phyloP scores from a whole-genome alignment of 2,797 vertebrate genomes.

The Syndactyla subalaris region DNA sequence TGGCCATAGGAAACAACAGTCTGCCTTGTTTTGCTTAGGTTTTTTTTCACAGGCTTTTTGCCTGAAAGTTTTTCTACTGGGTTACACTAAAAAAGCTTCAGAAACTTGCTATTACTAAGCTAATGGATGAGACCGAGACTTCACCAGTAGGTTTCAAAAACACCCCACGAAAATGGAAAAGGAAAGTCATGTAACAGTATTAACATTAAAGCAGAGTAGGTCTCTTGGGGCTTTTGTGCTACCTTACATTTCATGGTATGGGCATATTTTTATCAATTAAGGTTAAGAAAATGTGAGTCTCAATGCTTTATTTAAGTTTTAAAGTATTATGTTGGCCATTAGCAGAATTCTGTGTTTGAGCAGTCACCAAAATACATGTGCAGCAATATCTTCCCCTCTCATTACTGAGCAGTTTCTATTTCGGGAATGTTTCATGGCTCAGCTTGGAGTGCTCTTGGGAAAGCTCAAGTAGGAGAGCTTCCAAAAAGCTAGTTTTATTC shows the following conservation, averaged over 20 bases:
- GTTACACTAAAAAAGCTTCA: neutral
- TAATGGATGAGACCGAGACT: neutral
- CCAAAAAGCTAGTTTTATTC: neutral
- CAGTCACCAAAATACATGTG: neutral
- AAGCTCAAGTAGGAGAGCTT: slow-evolving; percentile 3
- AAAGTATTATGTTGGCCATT: neutral
- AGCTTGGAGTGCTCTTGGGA: slow-evolving; percentile 31
- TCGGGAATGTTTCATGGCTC: slow-evolving; percentile 23
- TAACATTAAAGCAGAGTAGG: neutral
- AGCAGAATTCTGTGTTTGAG: neutral
- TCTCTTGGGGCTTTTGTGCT: neutral
- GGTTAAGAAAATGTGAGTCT: neutral
- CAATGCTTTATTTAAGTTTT: neutral
- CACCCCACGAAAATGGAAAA: neutral
- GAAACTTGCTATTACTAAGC: neutral
- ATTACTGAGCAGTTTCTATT: slow-evolving; percentile 48
- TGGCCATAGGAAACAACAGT: neutral
- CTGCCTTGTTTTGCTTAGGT: neutral
- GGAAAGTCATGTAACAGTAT: neutral
- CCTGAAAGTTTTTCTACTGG: neutral
- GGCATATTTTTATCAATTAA: neutral
- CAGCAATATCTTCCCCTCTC: neutral
- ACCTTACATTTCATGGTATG: neutral
- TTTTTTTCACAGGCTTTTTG: neutral
- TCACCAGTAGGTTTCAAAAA: neutral